These are phyloP conservation scores for Venusia cambrica DNA, from an alignment of 2,888 invertebrate species.

Conservation along the genomic window DNA sequence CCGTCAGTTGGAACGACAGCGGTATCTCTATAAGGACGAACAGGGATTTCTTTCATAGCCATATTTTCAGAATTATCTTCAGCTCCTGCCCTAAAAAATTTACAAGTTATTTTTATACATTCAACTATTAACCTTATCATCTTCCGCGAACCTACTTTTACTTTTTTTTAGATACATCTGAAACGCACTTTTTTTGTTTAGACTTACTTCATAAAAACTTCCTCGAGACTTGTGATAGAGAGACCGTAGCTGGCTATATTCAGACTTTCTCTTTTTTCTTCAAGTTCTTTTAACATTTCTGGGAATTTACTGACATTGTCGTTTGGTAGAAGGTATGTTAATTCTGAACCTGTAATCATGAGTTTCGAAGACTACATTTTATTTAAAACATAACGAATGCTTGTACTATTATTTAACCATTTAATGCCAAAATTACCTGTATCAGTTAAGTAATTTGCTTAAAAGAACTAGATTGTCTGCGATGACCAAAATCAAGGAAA, in stretches of 20 bases:
- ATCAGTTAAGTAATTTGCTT: too few relatives aligned
- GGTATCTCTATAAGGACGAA: constrained; percentile 36
- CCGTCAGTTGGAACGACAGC: constrained; percentile 47
- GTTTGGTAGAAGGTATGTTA: constrained; percentile 87
- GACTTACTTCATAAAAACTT: constrained; percentile 91
- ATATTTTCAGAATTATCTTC: constrained; percentile 47
- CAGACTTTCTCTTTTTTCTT: constrained; percentile 79
- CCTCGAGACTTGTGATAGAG: constrained; percentile 94
- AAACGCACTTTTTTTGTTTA: too few relatives aligned
- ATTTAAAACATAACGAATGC: too few relatives aligned
- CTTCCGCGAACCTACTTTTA: too few relatives aligned
- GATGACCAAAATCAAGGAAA: too few relatives aligned
- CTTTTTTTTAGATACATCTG: too few relatives aligned
- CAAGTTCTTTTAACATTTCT: constrained; percentile 85
- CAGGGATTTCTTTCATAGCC: constrained; percentile 34
- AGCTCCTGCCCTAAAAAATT: constrained; percentile 56
- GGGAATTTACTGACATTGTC: constrained; percentile 84
- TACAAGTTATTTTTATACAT: too few relatives aligned
- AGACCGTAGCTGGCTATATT: constrained; percentile 90
- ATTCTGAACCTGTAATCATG: constrained; percentile 81
- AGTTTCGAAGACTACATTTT: too few relatives aligned
- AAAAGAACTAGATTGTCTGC: too few relatives aligned
- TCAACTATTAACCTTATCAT: too few relatives aligned
- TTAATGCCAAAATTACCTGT: too few relatives aligned
- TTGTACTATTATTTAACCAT: too few relatives aligned